Evolutionary conservation across 2,113 vertebrate genomes (phyloP).

Genomic region (Junco hyemalis): DNA sequence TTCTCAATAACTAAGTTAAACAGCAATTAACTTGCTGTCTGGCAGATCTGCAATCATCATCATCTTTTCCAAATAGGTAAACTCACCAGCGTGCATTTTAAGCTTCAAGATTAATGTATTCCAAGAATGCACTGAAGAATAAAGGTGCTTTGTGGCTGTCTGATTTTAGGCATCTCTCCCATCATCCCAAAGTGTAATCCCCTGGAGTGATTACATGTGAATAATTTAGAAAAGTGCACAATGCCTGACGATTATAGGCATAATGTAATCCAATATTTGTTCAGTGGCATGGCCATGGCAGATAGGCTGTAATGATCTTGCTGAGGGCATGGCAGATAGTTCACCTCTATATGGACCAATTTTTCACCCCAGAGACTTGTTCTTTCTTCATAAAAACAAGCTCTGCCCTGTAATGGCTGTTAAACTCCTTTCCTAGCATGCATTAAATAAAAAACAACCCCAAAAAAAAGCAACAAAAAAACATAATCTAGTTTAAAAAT

Average conservation of each 20-base stretch:
- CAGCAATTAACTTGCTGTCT: conserved; percentile 62
- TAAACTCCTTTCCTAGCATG: fast-evolving
- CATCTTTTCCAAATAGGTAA: conserved; percentile 48
- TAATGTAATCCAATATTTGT: conserved; percentile 61
- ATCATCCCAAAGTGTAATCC: conserved; percentile 56
- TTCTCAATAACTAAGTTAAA: conserved; percentile 52
- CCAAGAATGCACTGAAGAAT: conserved; percentile 28
- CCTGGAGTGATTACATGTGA: conserved; percentile 59
- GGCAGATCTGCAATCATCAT: conserved; percentile 44
- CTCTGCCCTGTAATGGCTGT: background rate
- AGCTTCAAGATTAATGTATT: conserved; percentile 65
- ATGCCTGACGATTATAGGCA: conserved; percentile 46
- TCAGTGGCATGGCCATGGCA: background rate
- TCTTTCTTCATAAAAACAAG: background rate
- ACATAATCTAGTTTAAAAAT: background rate
- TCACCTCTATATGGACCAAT: background rate
- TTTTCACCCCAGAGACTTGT: background rate
- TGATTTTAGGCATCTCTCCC: conserved; percentile 60
- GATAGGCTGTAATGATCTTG: background rate
- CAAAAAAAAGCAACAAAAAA: background rate
- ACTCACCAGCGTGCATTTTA: conserved; percentile 37
- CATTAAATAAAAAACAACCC: background rate
- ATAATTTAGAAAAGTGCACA: conserved; percentile 72
- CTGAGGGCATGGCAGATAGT: background rate
- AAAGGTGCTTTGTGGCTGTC: conserved; percentile 43